A percentile compares a stretch with the other conserved stretches of the same genome.
phyloP scores from a whole-genome alignment of 1,140 invertebrate genomes.

The Drosophila lowei region DNA sequence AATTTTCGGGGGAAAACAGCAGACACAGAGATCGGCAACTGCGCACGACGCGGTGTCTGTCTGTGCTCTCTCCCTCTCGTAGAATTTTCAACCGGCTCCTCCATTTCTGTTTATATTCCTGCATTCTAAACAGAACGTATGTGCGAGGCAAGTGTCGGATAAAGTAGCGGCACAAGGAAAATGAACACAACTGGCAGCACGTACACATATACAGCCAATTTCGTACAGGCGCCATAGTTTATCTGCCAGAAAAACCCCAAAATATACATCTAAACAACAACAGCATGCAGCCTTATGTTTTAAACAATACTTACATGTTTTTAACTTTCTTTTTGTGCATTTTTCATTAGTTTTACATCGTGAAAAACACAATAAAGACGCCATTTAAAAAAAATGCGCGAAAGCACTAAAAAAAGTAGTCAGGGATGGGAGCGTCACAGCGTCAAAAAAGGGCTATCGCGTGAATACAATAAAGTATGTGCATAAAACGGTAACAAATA shows the following conservation, averaged over 20 bases:
- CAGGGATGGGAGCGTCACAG: too few relatives aligned
- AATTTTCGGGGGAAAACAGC: slow-evolving; percentile 10
- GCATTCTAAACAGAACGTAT: slow-evolving; percentile 57
- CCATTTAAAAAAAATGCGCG: background rate
- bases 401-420: too few relatives aligned
- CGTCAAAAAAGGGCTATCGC: too few relatives aligned
- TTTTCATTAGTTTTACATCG: too few relatives aligned
- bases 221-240: too few relatives aligned
- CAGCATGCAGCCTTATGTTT: too few relatives aligned
- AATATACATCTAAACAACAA: background rate
- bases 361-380: background rate
- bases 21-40: slow-evolving; percentile 9
- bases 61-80: slow-evolving; percentile 7
- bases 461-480: too few relatives aligned
- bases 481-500: too few relatives aligned
- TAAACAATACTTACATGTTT: too few relatives aligned
- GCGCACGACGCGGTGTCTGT: slow-evolving; percentile 31
- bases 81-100: slow-evolving; percentile 28
- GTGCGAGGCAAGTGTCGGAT: slow-evolving; percentile 16
- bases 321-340: too few relatives aligned
- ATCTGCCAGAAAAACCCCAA: background rate
- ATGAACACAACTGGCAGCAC: background rate
- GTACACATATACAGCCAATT: background rate
- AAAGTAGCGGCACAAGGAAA: slow-evolving; percentile 5
- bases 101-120: slow-evolving; percentile 59